phyloP scores from a whole-genome alignment of 1,140 invertebrate species.

The Macrosteles quadrilineatus region DNA sequence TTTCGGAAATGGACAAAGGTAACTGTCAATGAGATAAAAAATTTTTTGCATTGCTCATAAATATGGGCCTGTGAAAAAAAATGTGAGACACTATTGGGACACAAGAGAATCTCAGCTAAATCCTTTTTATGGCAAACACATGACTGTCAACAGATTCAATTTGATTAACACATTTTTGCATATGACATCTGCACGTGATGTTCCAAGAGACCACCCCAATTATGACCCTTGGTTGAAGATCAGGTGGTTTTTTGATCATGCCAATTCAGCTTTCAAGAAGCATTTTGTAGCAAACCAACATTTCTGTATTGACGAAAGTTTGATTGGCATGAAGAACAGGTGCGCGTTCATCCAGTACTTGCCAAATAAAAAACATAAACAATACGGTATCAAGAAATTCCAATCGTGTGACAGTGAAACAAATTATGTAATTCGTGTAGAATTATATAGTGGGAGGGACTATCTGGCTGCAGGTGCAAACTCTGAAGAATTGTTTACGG shows the following conservation, averaged over 20 bases:
- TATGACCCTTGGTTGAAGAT: background rate
- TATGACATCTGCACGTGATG: background rate
- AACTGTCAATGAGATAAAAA: background rate
- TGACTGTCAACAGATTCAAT: background rate
- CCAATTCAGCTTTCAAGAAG: background rate
- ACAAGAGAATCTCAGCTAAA: background rate
- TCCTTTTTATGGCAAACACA: background rate
- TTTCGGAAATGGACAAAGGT: background rate
- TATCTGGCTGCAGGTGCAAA: background rate
- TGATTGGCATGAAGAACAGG: slow-evolving; percentile 26
- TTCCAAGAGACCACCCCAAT: background rate
- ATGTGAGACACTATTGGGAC: background rate
- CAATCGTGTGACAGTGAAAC: slow-evolving; percentile 20
- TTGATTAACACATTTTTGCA: background rate
- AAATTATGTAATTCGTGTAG: slow-evolving; percentile 17
- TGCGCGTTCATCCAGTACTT: slow-evolving; percentile 21
- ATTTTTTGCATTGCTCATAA: background rate
- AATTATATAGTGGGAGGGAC: slow-evolving; percentile 25
- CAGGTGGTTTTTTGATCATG: background rate
- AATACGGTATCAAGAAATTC: too few relatives aligned
- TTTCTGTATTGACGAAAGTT: slow-evolving; percentile 13
- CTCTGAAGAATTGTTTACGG: background rate
- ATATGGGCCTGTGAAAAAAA: background rate
- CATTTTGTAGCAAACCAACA: slow-evolving; percentile 5
- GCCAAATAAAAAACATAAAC: too few relatives aligned